Conservation (phyloP, 2,113 vertebrate species). For the Arizona elegans region DNA sequence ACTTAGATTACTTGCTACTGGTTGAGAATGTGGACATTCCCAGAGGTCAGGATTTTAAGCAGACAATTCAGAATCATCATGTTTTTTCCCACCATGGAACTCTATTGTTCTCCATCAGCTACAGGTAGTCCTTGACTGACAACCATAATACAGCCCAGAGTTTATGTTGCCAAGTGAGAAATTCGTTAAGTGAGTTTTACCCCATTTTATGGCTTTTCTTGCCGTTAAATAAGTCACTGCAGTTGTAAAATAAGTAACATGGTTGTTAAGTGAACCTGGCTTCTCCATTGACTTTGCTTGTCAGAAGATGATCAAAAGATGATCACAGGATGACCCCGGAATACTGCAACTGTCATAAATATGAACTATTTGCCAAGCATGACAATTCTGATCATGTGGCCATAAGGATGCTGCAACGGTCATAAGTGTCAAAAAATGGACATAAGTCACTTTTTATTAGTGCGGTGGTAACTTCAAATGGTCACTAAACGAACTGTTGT, state of each 20-base stretch:
- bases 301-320: background rate
- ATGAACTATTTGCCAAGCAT: background rate
- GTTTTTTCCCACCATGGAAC: conserved; percentile 19
- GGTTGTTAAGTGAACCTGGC: background rate
- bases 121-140: background rate
- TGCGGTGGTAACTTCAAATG: background rate
- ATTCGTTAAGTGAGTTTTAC: background rate
- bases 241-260: background rate
- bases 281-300: background rate
- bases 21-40: conserved; percentile 8
- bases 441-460: background rate
- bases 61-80: conserved; percentile 7
- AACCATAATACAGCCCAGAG: background rate
- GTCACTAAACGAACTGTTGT: background rate
- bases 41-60: conserved; percentile 13
- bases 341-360: too few species aligned
- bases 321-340: background rate
- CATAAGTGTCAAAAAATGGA: background rate
- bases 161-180: background rate
- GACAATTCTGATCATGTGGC: background rate
- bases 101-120: background rate
- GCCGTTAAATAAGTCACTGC: background rate
- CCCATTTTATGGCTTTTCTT: background rate
- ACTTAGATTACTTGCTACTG: conserved; percentile 25
- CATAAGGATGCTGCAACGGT: background rate